Evolutionary conservation across 1,140 invertebrate genomes (phyloP), one percentile per base, ranked within the genome.

Genomic region (Sesamia nonagrioides): DNA sequence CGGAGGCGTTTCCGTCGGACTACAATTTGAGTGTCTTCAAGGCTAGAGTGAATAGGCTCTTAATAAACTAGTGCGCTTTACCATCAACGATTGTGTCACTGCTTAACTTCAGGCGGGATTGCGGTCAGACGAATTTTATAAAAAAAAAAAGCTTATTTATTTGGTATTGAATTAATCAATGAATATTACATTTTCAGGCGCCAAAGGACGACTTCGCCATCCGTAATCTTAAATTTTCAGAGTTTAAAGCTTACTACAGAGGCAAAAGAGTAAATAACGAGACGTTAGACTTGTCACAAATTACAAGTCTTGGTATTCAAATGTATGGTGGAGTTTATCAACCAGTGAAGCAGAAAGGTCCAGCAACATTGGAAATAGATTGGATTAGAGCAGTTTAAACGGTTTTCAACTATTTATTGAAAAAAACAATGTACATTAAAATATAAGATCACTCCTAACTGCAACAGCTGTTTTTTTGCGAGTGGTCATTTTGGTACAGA

Each of bases 301-400:
- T 97, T 33, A 97, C 96, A 1, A 96, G 95, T 85, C 95, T 97
- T 77, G 97, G 96, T 27, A 88, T 97, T 50, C 96, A 97, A 94
- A 94, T 97, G 85, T 96, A 96, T 82, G 97, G 97, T 35, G 97
- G 97, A n/a, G 96, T 97, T 58, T 97, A 97, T 87, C 91, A 95
- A 69, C 93, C 95, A 9, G 87, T 95, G 8, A 97, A 97, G 88
- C 97, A 97, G 86, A 95, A 90, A 82, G 97, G 97, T 0, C 95
- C 96, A 7, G 96, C 96, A 1, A 95, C 96, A 68, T 94, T 97
- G 77, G 97, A 97, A 91, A 95, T 97, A 33, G 96, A 97, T 85
- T 96, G 95, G 95, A 96, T 96, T 79, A 95, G 92, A 91, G 95
- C 95, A 42, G 88, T 92, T 48, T 75, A 48, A 73, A 73, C n/a